Percentiles rank a stretch among this genome's conserved stretches.
Conservation (phyloP, 2,888 invertebrate species). For the Tanytarsus gracilentus region DNA sequence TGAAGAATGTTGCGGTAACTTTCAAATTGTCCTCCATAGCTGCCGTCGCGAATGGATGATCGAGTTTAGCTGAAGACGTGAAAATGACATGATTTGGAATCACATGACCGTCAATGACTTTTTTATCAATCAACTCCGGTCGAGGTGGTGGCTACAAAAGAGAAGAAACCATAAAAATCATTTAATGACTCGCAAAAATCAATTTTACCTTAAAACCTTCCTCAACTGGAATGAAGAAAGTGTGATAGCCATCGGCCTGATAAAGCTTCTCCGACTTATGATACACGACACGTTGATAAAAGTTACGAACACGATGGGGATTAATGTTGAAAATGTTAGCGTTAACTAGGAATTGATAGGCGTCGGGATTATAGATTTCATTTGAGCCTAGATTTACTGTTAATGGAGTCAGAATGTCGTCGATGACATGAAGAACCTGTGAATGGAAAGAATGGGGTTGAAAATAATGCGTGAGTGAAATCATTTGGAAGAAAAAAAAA, state of each 20-base stretch:
- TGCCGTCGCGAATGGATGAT: slow-evolving; percentile 65
- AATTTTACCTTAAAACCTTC: slow-evolving; percentile 71
- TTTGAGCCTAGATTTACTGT: slow-evolving; percentile 52
- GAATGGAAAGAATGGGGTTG: background rate
- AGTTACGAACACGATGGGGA: slow-evolving; percentile 61
- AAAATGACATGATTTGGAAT: slow-evolving; percentile 80
- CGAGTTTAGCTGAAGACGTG: slow-evolving; percentile 68
- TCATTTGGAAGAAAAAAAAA: background rate
- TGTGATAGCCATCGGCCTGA: slow-evolving; percentile 68
- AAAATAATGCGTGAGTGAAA: background rate
- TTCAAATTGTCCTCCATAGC: slow-evolving; percentile 76
- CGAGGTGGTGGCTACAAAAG: slow-evolving; percentile 52
- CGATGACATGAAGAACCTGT: slow-evolving; percentile 79
- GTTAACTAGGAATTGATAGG: slow-evolving; percentile 66
- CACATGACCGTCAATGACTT: slow-evolving; percentile 83
- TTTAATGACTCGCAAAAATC: background rate
- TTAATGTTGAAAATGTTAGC: slow-evolving; percentile 68
- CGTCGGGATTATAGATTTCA: slow-evolving; percentile 71
- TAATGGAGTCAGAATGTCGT: slow-evolving; percentile 75
- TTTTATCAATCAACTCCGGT: slow-evolving; percentile 67
- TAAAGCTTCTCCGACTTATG: slow-evolving; percentile 66
- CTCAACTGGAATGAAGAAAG: slow-evolving; percentile 85
- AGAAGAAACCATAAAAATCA: background rate
- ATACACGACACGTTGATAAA: slow-evolving; percentile 64
- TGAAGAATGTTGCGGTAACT: slow-evolving; percentile 71